A percentile compares a stretch with the other conserved stretches of the same genome.
phyloP scores from a whole-genome alignment of 2,797 vertebrate genomes.

The Tadarida brasiliensis region DNA sequence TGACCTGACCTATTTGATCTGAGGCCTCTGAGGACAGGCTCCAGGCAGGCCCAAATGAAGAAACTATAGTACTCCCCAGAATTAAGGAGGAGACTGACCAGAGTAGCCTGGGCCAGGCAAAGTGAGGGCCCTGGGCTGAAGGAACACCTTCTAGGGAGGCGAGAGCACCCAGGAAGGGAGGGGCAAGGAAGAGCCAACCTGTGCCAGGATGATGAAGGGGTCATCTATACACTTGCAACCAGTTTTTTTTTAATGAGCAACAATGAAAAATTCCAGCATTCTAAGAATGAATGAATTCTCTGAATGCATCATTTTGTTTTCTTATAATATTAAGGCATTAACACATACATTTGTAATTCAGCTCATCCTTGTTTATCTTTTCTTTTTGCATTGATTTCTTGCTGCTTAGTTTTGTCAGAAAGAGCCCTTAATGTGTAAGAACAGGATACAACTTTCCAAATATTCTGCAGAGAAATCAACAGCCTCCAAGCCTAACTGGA shows the following conservation, averaged over 20 bases:
- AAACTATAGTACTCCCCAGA: background rate
- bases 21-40: background rate
- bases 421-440: background rate
- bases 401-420: slow-evolving; percentile 26
- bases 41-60: background rate
- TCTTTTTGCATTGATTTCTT: slow-evolving; percentile 54
- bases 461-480: background rate
- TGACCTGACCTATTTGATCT: background rate
- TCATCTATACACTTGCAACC: background rate
- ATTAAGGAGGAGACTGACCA: background rate
- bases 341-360: background rate
- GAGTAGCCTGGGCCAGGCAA: background rate
- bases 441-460: slow-evolving; percentile 17
- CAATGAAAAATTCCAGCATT: background rate
- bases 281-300: slow-evolving; percentile 36
- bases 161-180: background rate
- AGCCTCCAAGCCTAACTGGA: background rate
- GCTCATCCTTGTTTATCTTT: background rate
- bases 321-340: background rate
- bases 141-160: background rate
- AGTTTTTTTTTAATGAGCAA: background rate
- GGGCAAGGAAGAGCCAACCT: background rate
- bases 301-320: slow-evolving; percentile 1
- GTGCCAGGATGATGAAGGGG: background rate
- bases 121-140: background rate